Conservation (phyloP, 2,888 invertebrate genomes). For the Mythimna loreyi region DNA sequence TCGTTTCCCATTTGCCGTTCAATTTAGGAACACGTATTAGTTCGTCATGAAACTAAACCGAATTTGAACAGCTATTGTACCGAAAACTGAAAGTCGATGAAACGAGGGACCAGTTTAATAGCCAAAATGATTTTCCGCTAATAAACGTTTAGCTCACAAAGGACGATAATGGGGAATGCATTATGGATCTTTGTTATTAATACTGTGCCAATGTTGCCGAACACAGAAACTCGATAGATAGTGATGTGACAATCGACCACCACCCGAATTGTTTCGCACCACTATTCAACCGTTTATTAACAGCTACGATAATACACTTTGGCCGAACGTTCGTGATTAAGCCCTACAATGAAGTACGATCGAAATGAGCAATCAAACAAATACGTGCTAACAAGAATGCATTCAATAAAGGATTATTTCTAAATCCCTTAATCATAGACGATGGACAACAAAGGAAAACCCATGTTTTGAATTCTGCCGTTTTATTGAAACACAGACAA, state of each 20-base stretch:
- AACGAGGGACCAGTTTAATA: slow-evolving; percentile 66
- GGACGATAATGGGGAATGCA: slow-evolving; percentile 75
- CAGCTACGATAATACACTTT: slow-evolving; percentile 50
- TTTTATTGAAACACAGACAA: slow-evolving; percentile 46
- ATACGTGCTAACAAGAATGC: slow-evolving; percentile 28
- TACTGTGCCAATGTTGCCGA: slow-evolving; percentile 67
- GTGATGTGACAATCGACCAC: slow-evolving; percentile 52
- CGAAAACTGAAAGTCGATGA: slow-evolving; percentile 68
- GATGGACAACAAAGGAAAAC: slow-evolving; percentile 36
- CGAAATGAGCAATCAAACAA: slow-evolving; percentile 21
- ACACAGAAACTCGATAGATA: slow-evolving; percentile 59
- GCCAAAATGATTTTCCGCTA: slow-evolving; percentile 77
- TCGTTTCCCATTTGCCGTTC: slow-evolving; percentile 48
- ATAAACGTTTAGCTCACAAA: slow-evolving; percentile 78
- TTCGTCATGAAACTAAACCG: slow-evolving; percentile 56
- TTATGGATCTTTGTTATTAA: slow-evolving; percentile 71
- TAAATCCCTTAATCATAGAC: slow-evolving; percentile 24
- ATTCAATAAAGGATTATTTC: slow-evolving; percentile 32
- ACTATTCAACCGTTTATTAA: slow-evolving; percentile 55
- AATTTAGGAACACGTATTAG: slow-evolving; percentile 50
- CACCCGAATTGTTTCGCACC: slow-evolving; percentile 58
- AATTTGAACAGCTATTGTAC: slow-evolving; percentile 62
- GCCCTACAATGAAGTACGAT: slow-evolving; percentile 23
- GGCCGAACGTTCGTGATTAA: slow-evolving; percentile 41
- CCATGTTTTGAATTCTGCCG: slow-evolving; percentile 35